Percentiles rank a stretch among this genome's conserved stretches.
Evolutionary conservation across 2,888 invertebrate species (phyloP).

Genomic region (Troilus luridus): DNA sequence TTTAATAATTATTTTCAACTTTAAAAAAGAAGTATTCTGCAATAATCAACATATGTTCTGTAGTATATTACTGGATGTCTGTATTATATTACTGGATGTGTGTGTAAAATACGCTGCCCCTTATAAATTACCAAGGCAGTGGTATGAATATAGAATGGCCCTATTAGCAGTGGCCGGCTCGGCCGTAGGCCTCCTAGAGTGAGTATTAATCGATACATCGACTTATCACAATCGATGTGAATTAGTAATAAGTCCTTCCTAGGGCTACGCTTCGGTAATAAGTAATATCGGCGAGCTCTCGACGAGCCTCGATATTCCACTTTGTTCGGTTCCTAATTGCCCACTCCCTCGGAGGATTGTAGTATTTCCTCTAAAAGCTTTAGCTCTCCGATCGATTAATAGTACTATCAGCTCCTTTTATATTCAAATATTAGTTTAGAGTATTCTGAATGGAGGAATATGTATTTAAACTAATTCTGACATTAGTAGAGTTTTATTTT

Average conservation of each 20-base stretch:
- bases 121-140: background rate
- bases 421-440: background rate
- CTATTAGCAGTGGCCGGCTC: background rate
- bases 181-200: background rate
- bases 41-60: too few relatives aligned
- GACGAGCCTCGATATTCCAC: background rate
- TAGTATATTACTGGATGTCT: too few relatives aligned
- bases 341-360: background rate
- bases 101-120: background rate
- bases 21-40: too few relatives aligned
- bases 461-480: background rate
- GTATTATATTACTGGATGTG: too few relatives aligned
- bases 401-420: background rate
- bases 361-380: constrained; percentile 25
- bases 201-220: constrained; percentile 15
- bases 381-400: background rate
- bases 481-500: background rate
- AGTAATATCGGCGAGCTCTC: constrained; percentile 15
- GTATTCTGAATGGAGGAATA: background rate
- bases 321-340: background rate
- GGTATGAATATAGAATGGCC: background rate
- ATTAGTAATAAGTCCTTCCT: constrained; percentile 10
- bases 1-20: too few relatives aligned
- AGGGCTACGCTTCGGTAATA: constrained; percentile 15
- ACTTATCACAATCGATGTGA: background rate